These are phyloP conservation scores for Synergus umbraculus DNA, from an alignment of 2,888 invertebrate species.

Conservation along the genomic window DNA sequence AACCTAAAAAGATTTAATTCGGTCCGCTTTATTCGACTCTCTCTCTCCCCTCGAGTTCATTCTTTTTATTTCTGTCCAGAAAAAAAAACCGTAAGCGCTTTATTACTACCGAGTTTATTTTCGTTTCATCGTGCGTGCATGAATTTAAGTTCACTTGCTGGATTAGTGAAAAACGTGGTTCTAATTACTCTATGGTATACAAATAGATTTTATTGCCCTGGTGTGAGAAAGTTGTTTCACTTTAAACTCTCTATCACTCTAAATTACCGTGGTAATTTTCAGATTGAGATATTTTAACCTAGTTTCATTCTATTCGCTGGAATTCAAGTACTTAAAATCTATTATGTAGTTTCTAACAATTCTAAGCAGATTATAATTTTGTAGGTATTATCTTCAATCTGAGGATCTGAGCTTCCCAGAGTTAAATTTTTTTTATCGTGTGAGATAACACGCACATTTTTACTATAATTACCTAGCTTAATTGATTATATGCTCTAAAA, in stretches of 20 bases:
- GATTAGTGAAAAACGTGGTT: neutral
- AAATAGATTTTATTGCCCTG: neutral
- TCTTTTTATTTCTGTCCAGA: neutral
- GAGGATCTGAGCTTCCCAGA: neutral
- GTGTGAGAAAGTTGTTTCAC: neutral
- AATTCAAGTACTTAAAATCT: neutral
- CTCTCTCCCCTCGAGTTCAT: neutral
- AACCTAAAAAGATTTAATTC: neutral
- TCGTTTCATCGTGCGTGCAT: neutral
- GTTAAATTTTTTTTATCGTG: neutral
- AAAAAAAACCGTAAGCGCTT: constrained; percentile 12
- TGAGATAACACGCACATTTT: neutral
- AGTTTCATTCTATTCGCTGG: neutral
- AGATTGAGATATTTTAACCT: too few relatives aligned
- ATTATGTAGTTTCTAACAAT: neutral
- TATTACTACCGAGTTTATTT: constrained; percentile 6
- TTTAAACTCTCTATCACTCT: neutral
- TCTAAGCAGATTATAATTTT: neutral
- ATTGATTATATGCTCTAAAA: neutral
- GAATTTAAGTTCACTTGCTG: neutral
- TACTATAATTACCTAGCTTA: neutral
- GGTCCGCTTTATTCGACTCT: neutral
- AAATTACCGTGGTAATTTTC: neutral
- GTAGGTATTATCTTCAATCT: neutral
- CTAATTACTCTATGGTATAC: neutral